phyloP scores from a whole-genome alignment of 1,140 invertebrate species.

The Lasioglossum albipes region DNA sequence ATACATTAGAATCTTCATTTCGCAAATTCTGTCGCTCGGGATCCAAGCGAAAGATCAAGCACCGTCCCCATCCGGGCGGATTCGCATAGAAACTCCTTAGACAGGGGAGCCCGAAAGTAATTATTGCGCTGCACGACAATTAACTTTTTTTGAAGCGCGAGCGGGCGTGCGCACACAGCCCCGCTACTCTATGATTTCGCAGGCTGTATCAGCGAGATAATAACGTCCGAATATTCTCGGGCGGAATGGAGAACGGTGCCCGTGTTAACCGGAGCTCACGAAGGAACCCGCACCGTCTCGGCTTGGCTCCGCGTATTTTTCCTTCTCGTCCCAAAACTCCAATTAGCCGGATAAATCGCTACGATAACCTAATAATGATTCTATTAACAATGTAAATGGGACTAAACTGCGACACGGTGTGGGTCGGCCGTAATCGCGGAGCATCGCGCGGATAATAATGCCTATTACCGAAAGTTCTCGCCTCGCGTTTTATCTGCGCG shows the following conservation, averaged over 20 bases:
- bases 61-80: background rate
- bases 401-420: slow-evolving; percentile 17
- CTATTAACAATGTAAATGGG: slow-evolving; percentile 69
- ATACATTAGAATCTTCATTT: background rate
- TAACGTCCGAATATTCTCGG: slow-evolving; percentile 56
- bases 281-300: background rate
- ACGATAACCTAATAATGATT: slow-evolving; percentile 66
- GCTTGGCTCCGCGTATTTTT: background rate
- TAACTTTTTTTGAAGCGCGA: slow-evolving; percentile 69
- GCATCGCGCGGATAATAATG: slow-evolving; percentile 16
- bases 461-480: slow-evolving; percentile 33
- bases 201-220: slow-evolving; percentile 71
- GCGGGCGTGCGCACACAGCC: background rate
- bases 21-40: background rate
- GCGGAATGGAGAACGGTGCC: background rate
- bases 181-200: slow-evolving; percentile 74
- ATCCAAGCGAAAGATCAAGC: background rate
- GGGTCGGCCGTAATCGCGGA: background rate
- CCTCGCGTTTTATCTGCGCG: background rate
- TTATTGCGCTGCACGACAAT: slow-evolving; percentile 71
- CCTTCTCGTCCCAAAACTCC: background rate
- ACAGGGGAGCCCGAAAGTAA: slow-evolving; percentile 61
- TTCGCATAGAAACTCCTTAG: background rate
- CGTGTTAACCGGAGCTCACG: slow-evolving; percentile 12
- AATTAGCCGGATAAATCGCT: slow-evolving; percentile 47